Base-by-base conservation (phyloP, 2,888 invertebrate genomes). In the Caenorhabditis sp. region DNA sequence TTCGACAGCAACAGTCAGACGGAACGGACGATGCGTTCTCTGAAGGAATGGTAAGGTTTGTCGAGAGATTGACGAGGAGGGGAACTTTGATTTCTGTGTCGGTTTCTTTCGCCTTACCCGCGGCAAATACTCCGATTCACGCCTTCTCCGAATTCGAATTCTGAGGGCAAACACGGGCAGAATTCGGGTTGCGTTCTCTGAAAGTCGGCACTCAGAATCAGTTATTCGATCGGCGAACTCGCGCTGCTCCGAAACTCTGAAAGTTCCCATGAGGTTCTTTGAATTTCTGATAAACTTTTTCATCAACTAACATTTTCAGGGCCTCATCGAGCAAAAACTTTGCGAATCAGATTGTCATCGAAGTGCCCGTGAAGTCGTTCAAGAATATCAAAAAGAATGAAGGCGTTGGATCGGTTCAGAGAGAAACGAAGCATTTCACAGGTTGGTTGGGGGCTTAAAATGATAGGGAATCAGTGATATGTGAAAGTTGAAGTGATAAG, bases 381-480 rank as follows among this genome's bases (percentile, higher is more conserved):
- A 83, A 77, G 61, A 81, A 78, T 55, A 87, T 88, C 51, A 82
- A 81, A 44, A 78, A 85, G 51, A 82, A 85, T 11, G 70, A 85
- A n/a, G 85, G 87, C 4, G 85, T 89, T 15, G 83, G 84, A 37
- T 90, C 90, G 22, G 76, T 87, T 9, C 64, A 76, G n/a, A 67
- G 88, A 2, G 90, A 90, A 55, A 88, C 89, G 15, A 83, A 89
- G 40, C 90, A 89, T 51, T 90, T 90, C 74, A 88, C 87, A 58
- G 85, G 89, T 89, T 20, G 60, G 85, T 82, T n/a, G n/a, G n/a
- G n/a, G n/a, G n/a, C 20, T 60, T 40, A 40, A 6, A 32, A 32
- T 32, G 32, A 2, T 40, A 13, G 40, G 8, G 26, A 2, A 32
- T 26, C n/a, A 26, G n/a, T 6, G n/a, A 28, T 6, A 15, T n/a